Evolutionary conservation across 2,113 vertebrate species (phyloP).

Genomic region (Setophaga kirtlandii): DNA sequence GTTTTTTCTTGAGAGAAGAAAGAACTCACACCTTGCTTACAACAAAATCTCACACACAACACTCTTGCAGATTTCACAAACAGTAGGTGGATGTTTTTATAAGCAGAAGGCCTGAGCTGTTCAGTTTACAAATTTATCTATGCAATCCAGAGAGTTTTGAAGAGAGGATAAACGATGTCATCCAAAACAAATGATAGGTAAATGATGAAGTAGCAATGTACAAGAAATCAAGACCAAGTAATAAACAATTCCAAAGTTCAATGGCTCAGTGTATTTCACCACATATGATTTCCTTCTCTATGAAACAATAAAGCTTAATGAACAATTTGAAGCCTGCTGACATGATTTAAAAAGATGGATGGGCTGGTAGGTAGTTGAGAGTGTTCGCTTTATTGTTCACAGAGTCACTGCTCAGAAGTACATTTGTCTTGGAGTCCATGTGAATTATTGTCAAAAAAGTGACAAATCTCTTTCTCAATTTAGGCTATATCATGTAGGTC

Average conservation of each 20-base stretch:
- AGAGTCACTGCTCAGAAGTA: not conserved
- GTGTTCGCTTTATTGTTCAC: slow-evolving; percentile 34
- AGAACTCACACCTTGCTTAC: not conserved
- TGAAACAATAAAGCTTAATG: slow-evolving; percentile 21
- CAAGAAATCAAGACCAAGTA: slow-evolving; percentile 29
- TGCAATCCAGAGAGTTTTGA: not conserved
- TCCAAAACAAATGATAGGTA: not conserved
- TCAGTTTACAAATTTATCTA: not conserved
- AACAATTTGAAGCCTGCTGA: slow-evolving; percentile 31
- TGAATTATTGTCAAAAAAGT: slow-evolving; percentile 49
- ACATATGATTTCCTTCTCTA: slow-evolving; percentile 19
- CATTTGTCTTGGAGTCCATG: slow-evolving; percentile 32
- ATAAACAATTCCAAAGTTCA: slow-evolving; percentile 51
- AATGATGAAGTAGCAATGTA: not conserved
- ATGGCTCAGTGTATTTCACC: not conserved
- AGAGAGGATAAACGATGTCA: not conserved
- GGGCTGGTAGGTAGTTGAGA: not conserved
- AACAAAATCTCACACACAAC: not conserved
- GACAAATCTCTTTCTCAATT: slow-evolving; percentile 40
- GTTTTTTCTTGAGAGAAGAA: not conserved
- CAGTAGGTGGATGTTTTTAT: not conserved
- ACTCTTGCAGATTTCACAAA: not conserved
- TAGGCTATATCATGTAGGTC: not conserved
- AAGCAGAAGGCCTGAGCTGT: not conserved
- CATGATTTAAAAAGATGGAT: slow-evolving; percentile 59